Percentiles rank a stretch among this genome's conserved stretches.
Conservation (phyloP, 2,888 invertebrate genomes). For the Leptinotarsa tumamoca region DNA sequence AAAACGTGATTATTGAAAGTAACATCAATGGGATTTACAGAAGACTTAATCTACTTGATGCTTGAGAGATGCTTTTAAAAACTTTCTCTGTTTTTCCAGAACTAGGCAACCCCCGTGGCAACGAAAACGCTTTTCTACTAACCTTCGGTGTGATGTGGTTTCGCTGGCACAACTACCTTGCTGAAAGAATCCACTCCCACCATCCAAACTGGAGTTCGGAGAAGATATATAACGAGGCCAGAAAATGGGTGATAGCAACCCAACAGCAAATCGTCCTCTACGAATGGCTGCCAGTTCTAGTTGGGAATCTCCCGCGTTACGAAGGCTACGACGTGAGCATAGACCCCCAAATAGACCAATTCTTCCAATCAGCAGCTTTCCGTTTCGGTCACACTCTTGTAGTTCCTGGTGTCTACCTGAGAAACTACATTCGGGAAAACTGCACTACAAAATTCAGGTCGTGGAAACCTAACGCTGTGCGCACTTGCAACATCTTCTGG, state of each 20-base stretch:
- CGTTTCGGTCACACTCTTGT: slow-evolving; percentile 73
- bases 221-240: slow-evolving; percentile 69
- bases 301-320: slow-evolving; percentile 57
- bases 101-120: slow-evolving; percentile 69
- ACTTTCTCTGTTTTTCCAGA: slow-evolving; percentile 58
- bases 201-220: slow-evolving; percentile 66
- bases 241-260: slow-evolving; percentile 71
- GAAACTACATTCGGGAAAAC: slow-evolving; percentile 64
- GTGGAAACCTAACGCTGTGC: slow-evolving; percentile 59
- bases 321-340: slow-evolving; percentile 68
- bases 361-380: slow-evolving; percentile 74
- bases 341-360: slow-evolving; percentile 73
- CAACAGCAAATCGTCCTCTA: slow-evolving; percentile 69
- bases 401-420: slow-evolving; percentile 69
- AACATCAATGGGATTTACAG: too few species aligned
- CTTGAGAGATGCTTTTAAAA: too few species aligned
- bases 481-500: slow-evolving; percentile 71
- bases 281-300: slow-evolving; percentile 68
- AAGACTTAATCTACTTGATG: too few species aligned
- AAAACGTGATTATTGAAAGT: too few species aligned
- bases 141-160: slow-evolving; percentile 70
- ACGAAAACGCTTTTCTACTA: slow-evolving; percentile 70
- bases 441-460: slow-evolving; percentile 58
- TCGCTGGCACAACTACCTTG: slow-evolving; percentile 70
- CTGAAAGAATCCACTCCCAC: slow-evolving; percentile 59